A percentile compares a stretch with the other conserved stretches of the same genome.
Conservation (phyloP, 2,113 vertebrate species). For the Arenaria interpres region DNA sequence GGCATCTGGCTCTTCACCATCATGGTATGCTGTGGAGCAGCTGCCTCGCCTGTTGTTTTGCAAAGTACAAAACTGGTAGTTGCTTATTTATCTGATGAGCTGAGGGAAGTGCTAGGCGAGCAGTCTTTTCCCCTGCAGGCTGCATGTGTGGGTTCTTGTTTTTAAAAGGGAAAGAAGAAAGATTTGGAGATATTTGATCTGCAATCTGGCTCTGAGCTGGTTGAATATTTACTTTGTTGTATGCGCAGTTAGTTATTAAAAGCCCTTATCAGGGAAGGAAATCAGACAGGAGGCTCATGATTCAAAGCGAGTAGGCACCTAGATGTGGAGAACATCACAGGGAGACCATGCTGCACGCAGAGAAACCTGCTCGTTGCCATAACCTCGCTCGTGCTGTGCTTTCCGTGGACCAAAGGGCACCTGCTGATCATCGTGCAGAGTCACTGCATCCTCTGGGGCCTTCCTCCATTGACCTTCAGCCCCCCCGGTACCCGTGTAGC, state of each 20-base stretch:
- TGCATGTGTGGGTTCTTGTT: background rate
- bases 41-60: background rate
- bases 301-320: background rate
- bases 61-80: background rate
- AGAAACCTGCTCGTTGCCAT: background rate
- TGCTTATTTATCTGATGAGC: constrained; percentile 23
- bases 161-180: constrained; percentile 18
- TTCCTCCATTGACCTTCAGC: background rate
- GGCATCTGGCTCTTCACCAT: background rate
- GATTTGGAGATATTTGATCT: constrained; percentile 18
- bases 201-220: background rate
- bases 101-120: constrained; percentile 11
- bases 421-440: background rate
- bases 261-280: background rate
- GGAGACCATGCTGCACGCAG: accelerated
- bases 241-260: background rate
- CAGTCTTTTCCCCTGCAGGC: constrained; percentile 7
- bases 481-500: accelerated
- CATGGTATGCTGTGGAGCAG: background rate
- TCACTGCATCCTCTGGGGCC: accelerated
- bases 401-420: background rate
- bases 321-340: background rate
- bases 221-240: constrained; percentile 31
- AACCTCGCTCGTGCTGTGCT: accelerated
- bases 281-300: background rate